phyloP scores from a whole-genome alignment of 23 tunicate species.

The Styela clava region DNA sequence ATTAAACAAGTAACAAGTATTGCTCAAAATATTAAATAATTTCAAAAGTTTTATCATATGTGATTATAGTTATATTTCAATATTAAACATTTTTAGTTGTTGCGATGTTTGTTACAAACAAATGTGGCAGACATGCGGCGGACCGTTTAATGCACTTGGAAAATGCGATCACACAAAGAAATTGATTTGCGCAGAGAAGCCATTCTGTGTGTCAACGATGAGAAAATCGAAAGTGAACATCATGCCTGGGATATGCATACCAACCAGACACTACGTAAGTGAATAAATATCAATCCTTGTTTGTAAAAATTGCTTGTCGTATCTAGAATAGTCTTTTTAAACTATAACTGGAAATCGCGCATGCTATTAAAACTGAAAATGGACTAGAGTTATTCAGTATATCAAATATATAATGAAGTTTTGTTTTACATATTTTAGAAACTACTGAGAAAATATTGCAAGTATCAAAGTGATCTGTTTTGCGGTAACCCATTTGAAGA shows the following conservation, averaged over 20 bases:
- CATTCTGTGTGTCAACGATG: background rate
- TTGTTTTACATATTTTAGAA: background rate
- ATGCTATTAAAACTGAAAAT: too few relatives aligned
- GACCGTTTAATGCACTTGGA: background rate
- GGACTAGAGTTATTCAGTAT: too few relatives aligned
- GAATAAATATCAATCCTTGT: too few relatives aligned
- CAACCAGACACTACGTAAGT: background rate
- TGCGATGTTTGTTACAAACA: background rate
- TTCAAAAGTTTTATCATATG: background rate
- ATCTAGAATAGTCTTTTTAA: too few relatives aligned
- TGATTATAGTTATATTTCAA: background rate
- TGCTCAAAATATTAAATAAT: too few relatives aligned
- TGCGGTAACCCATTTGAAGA: background rate
- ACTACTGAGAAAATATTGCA: background rate
- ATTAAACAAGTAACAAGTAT: too few relatives aligned
- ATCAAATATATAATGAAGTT: too few relatives aligned
- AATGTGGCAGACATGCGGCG: background rate
- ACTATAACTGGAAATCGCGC: too few relatives aligned
- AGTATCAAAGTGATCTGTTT: background rate
- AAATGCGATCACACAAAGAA: background rate
- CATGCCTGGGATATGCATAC: background rate
- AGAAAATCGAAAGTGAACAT: background rate
- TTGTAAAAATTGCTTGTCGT: too few relatives aligned
- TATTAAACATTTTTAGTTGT: background rate
- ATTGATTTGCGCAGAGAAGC: background rate